phyloP scores from a whole-genome alignment of 2,797 vertebrate species.

The Spinus pinus region DNA sequence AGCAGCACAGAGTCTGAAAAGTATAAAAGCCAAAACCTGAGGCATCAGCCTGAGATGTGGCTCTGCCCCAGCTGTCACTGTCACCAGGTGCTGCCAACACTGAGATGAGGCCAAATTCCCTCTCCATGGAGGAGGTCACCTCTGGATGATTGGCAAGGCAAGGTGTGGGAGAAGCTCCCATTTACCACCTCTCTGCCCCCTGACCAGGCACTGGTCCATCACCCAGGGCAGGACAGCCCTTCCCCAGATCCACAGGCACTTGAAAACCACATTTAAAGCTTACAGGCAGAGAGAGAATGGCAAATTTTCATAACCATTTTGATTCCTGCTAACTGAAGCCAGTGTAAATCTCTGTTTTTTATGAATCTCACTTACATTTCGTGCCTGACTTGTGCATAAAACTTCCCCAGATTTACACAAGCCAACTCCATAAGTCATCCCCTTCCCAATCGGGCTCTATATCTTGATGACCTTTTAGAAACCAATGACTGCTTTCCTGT shows the following conservation, averaged over 20 bases:
- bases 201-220: not conserved
- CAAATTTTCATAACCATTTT: constrained; percentile 49
- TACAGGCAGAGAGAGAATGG: not conserved
- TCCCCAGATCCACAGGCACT: fast-evolving
- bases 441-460: constrained; percentile 63
- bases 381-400: constrained; percentile 71
- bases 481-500: constrained; percentile 71
- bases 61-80: not conserved
- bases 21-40: not conserved
- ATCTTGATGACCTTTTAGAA: constrained; percentile 79
- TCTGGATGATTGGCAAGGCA: not conserved
- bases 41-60: not conserved
- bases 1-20: not conserved
- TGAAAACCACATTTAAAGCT: not conserved
- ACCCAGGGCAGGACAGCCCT: not conserved
- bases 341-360: constrained; percentile 64
- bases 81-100: not conserved
- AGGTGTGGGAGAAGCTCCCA: not conserved
- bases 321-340: constrained; percentile 39
- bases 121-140: not conserved
- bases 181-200: not conserved
- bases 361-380: constrained; percentile 72
- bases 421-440: constrained; percentile 66
- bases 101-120: not conserved
- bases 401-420: constrained; percentile 73